Evolutionary conservation across 2,888 invertebrate genomes (phyloP), one percentile per base, ranked within the genome.

Genomic region (Drosophila mettleri): DNA sequence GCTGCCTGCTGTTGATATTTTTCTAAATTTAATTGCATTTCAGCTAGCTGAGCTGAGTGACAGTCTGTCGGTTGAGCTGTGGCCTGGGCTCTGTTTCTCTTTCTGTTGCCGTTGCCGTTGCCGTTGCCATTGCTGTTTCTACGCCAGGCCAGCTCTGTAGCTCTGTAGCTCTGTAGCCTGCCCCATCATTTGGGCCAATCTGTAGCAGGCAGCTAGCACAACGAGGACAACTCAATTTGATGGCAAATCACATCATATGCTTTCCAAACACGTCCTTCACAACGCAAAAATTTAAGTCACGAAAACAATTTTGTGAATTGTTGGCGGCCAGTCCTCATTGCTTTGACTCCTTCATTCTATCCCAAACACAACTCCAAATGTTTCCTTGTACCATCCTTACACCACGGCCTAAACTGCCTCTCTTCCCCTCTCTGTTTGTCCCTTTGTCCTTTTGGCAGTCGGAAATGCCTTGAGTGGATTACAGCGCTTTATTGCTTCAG

Each of bases 231-330:
- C 89, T 89, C 90, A 89, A 90, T 88, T 90, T 91, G 86, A 88
- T 90, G 88, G 88, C 87, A 92, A 92, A 92, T 92, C 92, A 91
- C 89, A 90, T 92, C 91, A 91, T 92, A 91, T 91, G 91, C 90
- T 92, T 92, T 92, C 91, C 88, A 88, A 90, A 92, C 91, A 92
- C 91, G 91, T 92, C 81, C 89, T 75, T 66, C 74, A 86, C 70
- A 74, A 80, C 78, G 74, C 80, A 78, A 90, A 91, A 91, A 91
- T 91, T 91, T 91, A 89, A 92, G 92, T 92, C 92, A 92, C 92
- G 92, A 92, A 92, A 92, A 92, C 92, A 92, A 92, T 92, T 92
- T 92, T 87, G 88, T 89, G 89, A 91, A 91, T 91, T 91, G 91
- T 80, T 81, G 80, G 69, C 79, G 75, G 81, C 68, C 82, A 85